A percentile compares a stretch with the other conserved stretches of the same genome.
Evolutionary conservation across 1,140 invertebrate species (phyloP).

Genomic region (Psix sp.): DNA sequence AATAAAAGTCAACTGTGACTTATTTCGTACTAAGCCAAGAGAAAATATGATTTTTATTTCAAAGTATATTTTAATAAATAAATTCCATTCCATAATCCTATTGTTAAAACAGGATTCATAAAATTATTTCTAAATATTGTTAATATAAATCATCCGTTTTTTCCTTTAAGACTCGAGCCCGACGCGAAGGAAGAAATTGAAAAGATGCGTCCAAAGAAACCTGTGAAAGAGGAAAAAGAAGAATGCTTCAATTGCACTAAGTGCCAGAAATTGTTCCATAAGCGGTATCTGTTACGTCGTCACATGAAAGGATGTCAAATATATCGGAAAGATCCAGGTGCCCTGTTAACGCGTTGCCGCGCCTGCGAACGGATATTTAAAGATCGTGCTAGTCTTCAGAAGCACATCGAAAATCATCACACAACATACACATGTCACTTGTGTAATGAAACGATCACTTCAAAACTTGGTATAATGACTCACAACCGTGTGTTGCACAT

Average conservation of each 20-base stretch:
- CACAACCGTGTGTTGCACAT: conserved; percentile 80
- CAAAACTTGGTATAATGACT: conserved; percentile 80
- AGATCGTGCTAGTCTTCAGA: conserved; percentile 78
- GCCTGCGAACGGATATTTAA: conserved; percentile 80
- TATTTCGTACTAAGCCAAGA: too few species aligned
- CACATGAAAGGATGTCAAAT: conserved; percentile 80
- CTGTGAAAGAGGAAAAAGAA: conserved; percentile 71
- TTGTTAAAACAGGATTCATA: too few species aligned
- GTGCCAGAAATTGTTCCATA: conserved; percentile 78
- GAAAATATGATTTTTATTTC: too few species aligned
- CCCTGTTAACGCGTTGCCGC: conserved; percentile 77
- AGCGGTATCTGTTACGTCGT: conserved; percentile 76
- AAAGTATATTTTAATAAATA: too few species aligned
- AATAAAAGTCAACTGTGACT: too few species aligned
- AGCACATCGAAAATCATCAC: conserved; percentile 79
- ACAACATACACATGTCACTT: conserved; percentile 78
- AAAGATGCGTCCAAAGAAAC: conserved; percentile 55
- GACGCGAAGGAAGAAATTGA: conserved; percentile 62
- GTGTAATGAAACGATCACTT: conserved; percentile 77
- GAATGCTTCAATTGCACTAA: conserved; percentile 78
- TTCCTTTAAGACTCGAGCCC: conserved; percentile 67
- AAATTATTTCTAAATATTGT: too few species aligned
- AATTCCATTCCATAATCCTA: too few species aligned
- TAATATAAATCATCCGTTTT: too few species aligned
- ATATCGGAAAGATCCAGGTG: conserved; percentile 76